These are phyloP conservation scores for Diachrysia chrysitis DNA, from an alignment of 2,888 invertebrate genomes.

Conservation along the genomic window DNA sequence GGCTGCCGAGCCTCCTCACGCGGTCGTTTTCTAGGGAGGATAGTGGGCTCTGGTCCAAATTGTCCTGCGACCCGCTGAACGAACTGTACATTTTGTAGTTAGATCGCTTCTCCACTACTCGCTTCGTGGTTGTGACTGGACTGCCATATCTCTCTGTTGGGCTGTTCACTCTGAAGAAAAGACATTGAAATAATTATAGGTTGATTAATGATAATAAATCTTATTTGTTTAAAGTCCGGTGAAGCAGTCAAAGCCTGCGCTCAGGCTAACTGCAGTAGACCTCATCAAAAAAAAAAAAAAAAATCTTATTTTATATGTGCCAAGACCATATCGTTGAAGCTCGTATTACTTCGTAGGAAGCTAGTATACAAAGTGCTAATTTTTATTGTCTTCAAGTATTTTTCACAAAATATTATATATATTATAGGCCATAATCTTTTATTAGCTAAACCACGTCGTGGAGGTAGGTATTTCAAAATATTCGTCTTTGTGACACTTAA, in stretches of 20 bases:
- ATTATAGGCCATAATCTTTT: background rate
- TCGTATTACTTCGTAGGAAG: too few species aligned
- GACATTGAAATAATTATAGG: background rate
- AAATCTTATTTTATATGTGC: too few species aligned
- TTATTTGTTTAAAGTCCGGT: too few species aligned
- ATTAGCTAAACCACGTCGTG: background rate
- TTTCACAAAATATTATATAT: too few species aligned
- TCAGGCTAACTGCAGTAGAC: too few species aligned
- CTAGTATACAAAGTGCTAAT: too few species aligned
- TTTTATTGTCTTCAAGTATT: too few species aligned
- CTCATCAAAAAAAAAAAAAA: too few species aligned
- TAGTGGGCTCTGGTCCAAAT: slow-evolving; percentile 82
- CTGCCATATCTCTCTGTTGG: slow-evolving; percentile 81
- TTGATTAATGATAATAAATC: too few species aligned
- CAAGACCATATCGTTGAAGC: too few species aligned
- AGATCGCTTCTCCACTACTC: slow-evolving; percentile 83
- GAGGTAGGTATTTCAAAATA: background rate
- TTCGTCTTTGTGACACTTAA: background rate
- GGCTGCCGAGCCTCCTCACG: slow-evolving; percentile 81
- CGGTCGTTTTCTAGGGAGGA: slow-evolving; percentile 82
- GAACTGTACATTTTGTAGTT: slow-evolving; percentile 86
- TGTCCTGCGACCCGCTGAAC: slow-evolving; percentile 83
- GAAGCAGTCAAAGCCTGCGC: too few species aligned
- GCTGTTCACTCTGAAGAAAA: slow-evolving; percentile 76
- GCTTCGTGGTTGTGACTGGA: slow-evolving; percentile 83